Evolutionary conservation across 1,140 invertebrate genomes (phyloP), one percentile per base, ranked within the genome.

Genomic region (Papilio xuthus): DNA sequence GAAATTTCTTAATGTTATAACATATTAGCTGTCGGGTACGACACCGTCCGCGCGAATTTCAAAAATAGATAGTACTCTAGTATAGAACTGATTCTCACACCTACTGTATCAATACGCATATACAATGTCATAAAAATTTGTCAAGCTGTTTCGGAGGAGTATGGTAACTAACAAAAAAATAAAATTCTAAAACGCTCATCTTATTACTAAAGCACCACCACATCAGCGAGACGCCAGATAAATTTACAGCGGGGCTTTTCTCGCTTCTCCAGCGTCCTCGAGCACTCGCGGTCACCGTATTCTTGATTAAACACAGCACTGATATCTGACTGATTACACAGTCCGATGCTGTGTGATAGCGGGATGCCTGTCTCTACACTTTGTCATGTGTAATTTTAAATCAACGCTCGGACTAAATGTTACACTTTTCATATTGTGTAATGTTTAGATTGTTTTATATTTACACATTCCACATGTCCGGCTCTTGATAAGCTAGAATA

Each of bases 271-370:
- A 81, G 76, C 86, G 90, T 82, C 86, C 87, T 89, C 87, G 82
- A 81, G 70, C 82, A 82, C 80, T 86, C 85, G 87, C 89, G 91
- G 91, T 91, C 91, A 92, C 89, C 83, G 81, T 87, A 92, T 91
- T 90, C 86, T 84, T 88, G 86, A 89, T 83, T 88, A 92, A 92
- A 92, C 90, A 92, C 73, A 32, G 72, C 81, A 84, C 84, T 81
- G 80, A 85, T 86, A 90, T 86, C 82, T 82, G 23, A 70, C 80
- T 90, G 85, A 89, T 88, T 90, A 88, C 85, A 90, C 71, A 90
- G 89, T 90, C 87, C 89, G 87, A 87, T 88, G 82, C 81, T 60
- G 81, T 77, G 63, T 71, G 89, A 90, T 90, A 90, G 86, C 82
- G 76, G n/a, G 87, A 85, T 88, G 83, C 80, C 69, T 77, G 82